phyloP scores from a whole-genome alignment of 2,797 vertebrate genomes.

The Hybognathus amarus region DNA sequence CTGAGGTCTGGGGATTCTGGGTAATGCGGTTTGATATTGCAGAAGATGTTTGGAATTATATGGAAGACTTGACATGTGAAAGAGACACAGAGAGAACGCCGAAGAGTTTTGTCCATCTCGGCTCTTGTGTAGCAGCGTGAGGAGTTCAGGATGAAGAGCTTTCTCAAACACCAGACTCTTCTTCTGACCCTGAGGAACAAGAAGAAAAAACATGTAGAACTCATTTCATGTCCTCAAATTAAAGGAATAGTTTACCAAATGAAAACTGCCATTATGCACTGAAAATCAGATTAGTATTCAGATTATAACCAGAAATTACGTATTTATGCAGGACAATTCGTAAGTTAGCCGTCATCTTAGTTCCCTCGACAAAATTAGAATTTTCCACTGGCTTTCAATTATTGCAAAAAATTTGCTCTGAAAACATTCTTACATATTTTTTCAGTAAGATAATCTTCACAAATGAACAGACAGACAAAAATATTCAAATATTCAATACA shows the following conservation, averaged over 20 bases:
- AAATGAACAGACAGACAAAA: neutral
- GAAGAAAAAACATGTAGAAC: neutral
- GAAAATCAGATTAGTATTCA: neutral
- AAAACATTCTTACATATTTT: no score
- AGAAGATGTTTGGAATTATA: slow-evolving; percentile 63
- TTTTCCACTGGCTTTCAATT: neutral
- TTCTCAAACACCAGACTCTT: slow-evolving; percentile 87
- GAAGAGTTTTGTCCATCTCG: slow-evolving; percentile 72
- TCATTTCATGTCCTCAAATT: neutral
- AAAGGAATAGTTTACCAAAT: neutral
- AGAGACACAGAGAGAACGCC: slow-evolving; percentile 57
- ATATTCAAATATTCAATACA: neutral
- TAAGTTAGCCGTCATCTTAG: neutral
- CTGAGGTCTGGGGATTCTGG: slow-evolving; percentile 56
- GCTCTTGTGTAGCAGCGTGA: slow-evolving; percentile 77
- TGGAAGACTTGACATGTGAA: slow-evolving; percentile 59
- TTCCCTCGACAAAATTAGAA: neutral
- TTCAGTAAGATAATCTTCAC: neutral
- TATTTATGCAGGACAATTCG: neutral
- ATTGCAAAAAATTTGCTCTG: neutral
- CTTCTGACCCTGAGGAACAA: slow-evolving; percentile 83
- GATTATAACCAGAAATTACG: neutral
- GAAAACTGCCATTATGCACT: neutral
- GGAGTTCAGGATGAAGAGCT: slow-evolving; percentile 74
- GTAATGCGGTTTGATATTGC: slow-evolving; percentile 45